Evolutionary conservation across 2,797 vertebrate species (phyloP).

Genomic region (Knipowitschia caucasica): DNA sequence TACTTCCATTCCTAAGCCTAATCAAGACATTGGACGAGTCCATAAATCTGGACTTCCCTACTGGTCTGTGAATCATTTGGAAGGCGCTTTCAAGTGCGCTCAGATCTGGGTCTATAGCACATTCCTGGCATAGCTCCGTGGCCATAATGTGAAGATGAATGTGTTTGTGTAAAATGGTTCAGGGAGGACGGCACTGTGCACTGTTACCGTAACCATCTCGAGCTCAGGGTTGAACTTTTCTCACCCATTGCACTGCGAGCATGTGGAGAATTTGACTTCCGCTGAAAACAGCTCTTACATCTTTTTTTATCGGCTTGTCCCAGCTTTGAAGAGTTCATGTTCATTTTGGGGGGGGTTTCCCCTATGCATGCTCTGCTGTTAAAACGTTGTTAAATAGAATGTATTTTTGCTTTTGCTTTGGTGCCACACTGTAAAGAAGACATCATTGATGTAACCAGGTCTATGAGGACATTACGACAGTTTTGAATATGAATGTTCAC

Average conservation of each 20-base stretch:
- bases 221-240: slow-evolving; percentile 33
- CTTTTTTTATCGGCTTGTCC: slow-evolving; percentile 20
- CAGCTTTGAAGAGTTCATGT: slow-evolving; percentile 11
- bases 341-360: no score
- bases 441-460: no score
- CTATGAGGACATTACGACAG: no score
- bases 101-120: slow-evolving; percentile 50
- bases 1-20: no score
- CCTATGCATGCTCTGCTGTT: no score
- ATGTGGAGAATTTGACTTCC: slow-evolving; percentile 34
- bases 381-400: no score
- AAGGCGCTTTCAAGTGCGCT: slow-evolving; percentile 49
- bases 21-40: no score
- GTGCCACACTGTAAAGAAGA: no score
- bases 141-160: slow-evolving; percentile 61
- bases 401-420: no score
- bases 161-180: slow-evolving; percentile 57
- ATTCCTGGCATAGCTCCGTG: slow-evolving; percentile 61
- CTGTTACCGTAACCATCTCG: slow-evolving; percentile 41
- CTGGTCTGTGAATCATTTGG: slow-evolving; percentile 44
- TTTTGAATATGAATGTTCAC: no score
- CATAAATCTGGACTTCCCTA: no score
- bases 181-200: slow-evolving; percentile 21
- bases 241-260: slow-evolving; percentile 26
- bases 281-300: not conserved